Percentiles rank a stretch among this genome's conserved stretches.
phyloP scores from a whole-genome alignment of 2,888 invertebrate species.

The Melolontha melolontha region DNA sequence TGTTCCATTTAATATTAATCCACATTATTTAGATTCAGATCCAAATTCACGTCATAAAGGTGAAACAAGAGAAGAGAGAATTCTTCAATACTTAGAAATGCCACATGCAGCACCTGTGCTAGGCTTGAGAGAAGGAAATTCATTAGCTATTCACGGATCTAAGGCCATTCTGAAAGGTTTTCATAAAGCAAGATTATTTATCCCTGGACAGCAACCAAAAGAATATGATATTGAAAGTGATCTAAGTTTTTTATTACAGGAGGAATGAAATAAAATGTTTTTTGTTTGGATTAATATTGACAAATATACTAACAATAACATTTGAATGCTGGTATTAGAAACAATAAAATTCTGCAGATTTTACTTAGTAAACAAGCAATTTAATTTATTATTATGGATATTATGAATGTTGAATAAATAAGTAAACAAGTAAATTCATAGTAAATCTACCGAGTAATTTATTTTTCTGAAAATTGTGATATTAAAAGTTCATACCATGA shows the following conservation, averaged over 20 bases:
- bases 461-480: too few relatives aligned
- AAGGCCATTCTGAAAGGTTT: conserved; percentile 73
- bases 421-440: too few relatives aligned
- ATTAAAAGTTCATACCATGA: too few relatives aligned
- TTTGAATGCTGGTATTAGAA: too few relatives aligned
- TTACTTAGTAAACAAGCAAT: too few relatives aligned
- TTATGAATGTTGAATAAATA: too few relatives aligned
- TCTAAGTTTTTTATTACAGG: conserved; percentile 69
- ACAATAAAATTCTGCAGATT: too few relatives aligned
- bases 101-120: conserved; percentile 72
- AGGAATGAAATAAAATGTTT: too few relatives aligned
- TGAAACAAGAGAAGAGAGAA: conserved; percentile 82
- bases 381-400: too few relatives aligned
- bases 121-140: conserved; percentile 79
- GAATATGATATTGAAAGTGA: conserved; percentile 71
- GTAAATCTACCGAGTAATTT: too few relatives aligned
- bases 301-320: too few relatives aligned
- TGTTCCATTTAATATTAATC: conserved; percentile 87
- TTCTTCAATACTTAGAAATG: conserved; percentile 76
- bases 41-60: conserved; percentile 77
- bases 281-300: conserved; percentile 46
- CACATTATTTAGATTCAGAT: conserved; percentile 81
- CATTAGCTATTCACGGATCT: conserved; percentile 72
- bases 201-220: conserved; percentile 59
- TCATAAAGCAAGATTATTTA: conserved; percentile 74